Evolutionary conservation across 2,797 vertebrate species (phyloP).

Genomic region (Eulemur rubriventer): DNA sequence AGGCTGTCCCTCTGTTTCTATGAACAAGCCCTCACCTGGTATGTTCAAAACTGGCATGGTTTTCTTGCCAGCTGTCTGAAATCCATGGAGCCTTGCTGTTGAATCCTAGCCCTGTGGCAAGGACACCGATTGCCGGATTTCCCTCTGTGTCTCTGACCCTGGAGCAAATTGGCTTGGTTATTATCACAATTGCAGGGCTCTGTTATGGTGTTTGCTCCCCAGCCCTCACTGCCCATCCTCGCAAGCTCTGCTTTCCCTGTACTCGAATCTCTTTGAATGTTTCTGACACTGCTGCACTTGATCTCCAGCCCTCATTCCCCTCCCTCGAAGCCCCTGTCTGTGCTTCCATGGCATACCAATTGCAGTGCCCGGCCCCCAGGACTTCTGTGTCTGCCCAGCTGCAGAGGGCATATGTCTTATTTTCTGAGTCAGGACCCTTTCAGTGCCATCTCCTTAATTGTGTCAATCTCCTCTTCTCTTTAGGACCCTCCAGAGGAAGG

Average conservation of each 20-base stretch:
- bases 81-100: not conserved
- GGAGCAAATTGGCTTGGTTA: not conserved
- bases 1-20: not conserved
- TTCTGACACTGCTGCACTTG: not conserved
- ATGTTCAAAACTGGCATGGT: not conserved
- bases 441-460: constrained; percentile 1
- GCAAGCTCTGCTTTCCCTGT: not conserved
- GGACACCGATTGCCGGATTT: not conserved
- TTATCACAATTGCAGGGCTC: not conserved
- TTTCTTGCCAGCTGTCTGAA: constrained; percentile 33
- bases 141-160: not conserved
- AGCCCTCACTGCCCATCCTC: not conserved
- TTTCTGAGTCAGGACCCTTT: not conserved
- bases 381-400: not conserved
- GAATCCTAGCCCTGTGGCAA: not conserved
- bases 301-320: not conserved
- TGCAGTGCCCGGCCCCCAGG: not conserved
- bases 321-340: not conserved
- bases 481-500: not conserved
- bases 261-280: not conserved
- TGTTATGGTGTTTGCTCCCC: not conserved
- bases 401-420: not conserved
- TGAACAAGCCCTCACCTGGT: not conserved
- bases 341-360: not conserved
- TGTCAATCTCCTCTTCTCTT: constrained; percentile 13